Base-by-base conservation (phyloP, 2,888 invertebrate genomes). In the Parnassius mnemosyne region DNA sequence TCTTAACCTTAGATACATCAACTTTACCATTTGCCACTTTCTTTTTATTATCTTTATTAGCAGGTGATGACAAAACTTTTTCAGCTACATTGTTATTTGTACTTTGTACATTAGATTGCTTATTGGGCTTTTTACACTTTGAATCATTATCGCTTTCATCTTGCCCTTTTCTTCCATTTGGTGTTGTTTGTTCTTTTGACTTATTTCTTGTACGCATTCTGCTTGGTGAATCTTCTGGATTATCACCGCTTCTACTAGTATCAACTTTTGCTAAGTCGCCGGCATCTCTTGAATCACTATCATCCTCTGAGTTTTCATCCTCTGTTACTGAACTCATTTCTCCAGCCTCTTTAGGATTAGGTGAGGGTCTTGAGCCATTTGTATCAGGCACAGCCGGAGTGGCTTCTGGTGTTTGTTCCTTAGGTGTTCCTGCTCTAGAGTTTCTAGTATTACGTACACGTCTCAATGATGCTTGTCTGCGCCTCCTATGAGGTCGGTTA, bases 301-400 rank as follows among this genome's bases (percentile, higher is more conserved):
- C 98, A 84, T 98, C 97, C 82, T 98, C 98, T 69, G 98, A 98
- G 89, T 96, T 97, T 83, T 98, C 97, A 92, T 96, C 96, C 84
- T 96, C 96, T 60, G 96, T 96, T 66, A 96, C 95, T 65, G 96
- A 96, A 85, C 95, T 95, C 78, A 94, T 95, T 82, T 95, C 95
- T 66, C 93, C 94, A 42, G 87, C 90, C 83, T 94, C 95, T 82
- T 95, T 95, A 64, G 94, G 93, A 83, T 93, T 94, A 20, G 93
- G 94, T 65, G 94, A 94, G 63, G 94, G 94, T 73, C 94, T 86
- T 52, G 91, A 85, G 59, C 89, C 85, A 77, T 87, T 90, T 63
- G 93, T 92, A 75, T 92, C 92, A 69, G 87, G 89, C 53, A 86
- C 80, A 76, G 93, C 80, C 73, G 93, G 89, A 62, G 82, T 84